Evolutionary conservation across 2,888 invertebrate genomes (phyloP), one percentile per base, ranked within the genome.

Genomic region (Penaeus monodon): DNA sequence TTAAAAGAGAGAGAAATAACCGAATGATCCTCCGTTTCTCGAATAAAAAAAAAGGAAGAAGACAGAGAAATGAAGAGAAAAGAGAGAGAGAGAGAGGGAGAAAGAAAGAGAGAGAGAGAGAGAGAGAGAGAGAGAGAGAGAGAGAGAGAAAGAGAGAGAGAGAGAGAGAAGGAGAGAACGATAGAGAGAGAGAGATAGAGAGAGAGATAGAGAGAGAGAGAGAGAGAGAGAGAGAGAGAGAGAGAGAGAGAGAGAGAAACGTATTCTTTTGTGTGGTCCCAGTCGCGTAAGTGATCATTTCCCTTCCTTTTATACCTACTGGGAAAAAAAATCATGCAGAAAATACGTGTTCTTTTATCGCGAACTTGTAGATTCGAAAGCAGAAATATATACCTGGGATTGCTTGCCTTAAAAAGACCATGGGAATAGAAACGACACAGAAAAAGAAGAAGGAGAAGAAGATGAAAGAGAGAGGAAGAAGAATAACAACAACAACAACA

Each of bases 401-500:
- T 57, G 14, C 57, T 57, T 57, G 17, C 17, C 17, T 57, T 57
- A 57, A 57, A 57, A 57, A 14, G 24, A 10, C 44, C 44, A 10
- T 44, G 44, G 44, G 44, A 44, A 10, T 44, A 29, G 22, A 70
- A 29, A 70, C 1, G 0, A 68, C 12, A 10, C 14, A 24, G 12
- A 14, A 24, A 29, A 70, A 70, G 14, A 70, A 70, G 22, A 70
- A 24, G n/a, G n/a, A 24, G 70, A 70, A 70, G 4, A 24, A 29
- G 4, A 70, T 1, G 3, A 70, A 44, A 1, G 10, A 44, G 10
- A 44, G 2, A 70, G 22, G 14, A 70, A 2, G 0, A 70, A n/a
- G n/a, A 70, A n/a, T 0, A 22, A 2, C n/a, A 70, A 0, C 0
- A 24, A 24, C 0, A 70, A 24, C 2, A 29, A 4, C 0, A 2